Base-by-base conservation (phyloP, 2,888 invertebrate species). In the Macropis europaea region DNA sequence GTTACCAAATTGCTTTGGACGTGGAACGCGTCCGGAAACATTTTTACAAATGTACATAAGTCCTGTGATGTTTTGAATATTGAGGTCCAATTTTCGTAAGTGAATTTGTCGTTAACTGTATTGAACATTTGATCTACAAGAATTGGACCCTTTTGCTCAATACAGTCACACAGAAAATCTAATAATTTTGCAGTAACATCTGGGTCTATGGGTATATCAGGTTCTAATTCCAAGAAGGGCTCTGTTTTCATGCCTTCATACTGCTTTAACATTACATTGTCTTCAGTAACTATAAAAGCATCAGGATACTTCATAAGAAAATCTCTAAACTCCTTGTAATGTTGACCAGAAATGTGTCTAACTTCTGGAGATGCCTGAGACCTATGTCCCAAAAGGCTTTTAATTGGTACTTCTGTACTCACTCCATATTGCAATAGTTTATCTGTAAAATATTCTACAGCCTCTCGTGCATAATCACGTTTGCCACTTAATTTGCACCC, bases 351-450 rank as follows among this genome's bases (percentile, higher is more conserved):
- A 86, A 98, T 97, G 90, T 98, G 97, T 74, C 99, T 94, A 79
- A 99, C 98, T 92, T 99, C 99, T 13, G 97, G 97, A 69, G 98
- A 96, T 19, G 99, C 99, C 91, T 97, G 98, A 79, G 97, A 97
- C 77, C 98, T 94, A 91, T 99, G 99, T 0, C 99, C 99, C 71
- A 99, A 93, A 77, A 99, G 93, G 90, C 98, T 98, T 90, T 97
- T 97, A 82, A 99, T 97, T 3, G 98, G 99, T 78, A 99, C 97
- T 92, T 99, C 99, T 1, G 98, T 97, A 60, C 96, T 97, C 77
- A 96, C 95, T 67, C 99, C 98, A 90, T 99, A 98, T 91, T 99
- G 97, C 77, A 96, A 92, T 91, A 99, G 94, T 92, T 99, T 98
- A 88, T 95, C 94, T 61, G 97, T 96, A 91, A 99, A 99, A 92